phyloP scores from a whole-genome alignment of 1,140 invertebrate species.

The Archivesica marissinica region DNA sequence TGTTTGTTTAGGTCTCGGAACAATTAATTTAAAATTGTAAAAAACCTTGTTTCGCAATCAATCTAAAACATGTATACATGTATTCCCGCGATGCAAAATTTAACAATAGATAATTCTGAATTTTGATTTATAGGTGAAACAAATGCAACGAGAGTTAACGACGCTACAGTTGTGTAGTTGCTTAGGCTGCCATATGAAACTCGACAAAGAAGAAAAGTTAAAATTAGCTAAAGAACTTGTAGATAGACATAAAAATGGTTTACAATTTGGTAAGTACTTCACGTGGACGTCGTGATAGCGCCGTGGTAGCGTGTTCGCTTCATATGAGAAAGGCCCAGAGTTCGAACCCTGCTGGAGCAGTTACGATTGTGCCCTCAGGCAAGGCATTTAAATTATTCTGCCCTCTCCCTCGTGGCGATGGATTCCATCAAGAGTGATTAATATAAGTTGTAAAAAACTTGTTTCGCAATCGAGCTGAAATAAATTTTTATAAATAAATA shows the following conservation, averaged over 20 bases:
- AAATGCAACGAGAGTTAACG: constrained; percentile 90
- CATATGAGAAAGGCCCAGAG: too few species aligned
- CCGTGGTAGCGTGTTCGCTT: too few species aligned
- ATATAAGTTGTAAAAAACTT: too few species aligned
- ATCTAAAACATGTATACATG: background rate
- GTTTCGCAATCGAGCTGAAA: too few species aligned
- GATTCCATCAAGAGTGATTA: too few species aligned
- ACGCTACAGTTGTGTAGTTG: constrained; percentile 88
- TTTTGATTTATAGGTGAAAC: constrained; percentile 83
- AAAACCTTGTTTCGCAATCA: background rate
- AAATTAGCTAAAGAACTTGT: constrained; percentile 75
- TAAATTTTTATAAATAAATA: too few species aligned
- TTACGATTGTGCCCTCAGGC: too few species aligned
- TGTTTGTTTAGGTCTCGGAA: background rate
- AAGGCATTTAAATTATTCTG: too few species aligned
- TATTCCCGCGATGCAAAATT: background rate
- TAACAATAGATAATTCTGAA: background rate
- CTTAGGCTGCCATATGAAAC: constrained; percentile 87
- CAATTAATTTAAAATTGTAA: background rate
- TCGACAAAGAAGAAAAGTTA: constrained; percentile 82
- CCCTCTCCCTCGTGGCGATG: too few species aligned
- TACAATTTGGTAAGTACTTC: constrained; percentile 80
- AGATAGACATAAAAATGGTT: constrained; percentile 78
- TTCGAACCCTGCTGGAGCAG: too few species aligned
- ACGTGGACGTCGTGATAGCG: too few species aligned